Percentiles rank a stretch among this genome's conserved stretches.
Evolutionary conservation across 2,888 invertebrate species (phyloP).

Genomic region (Cartodere bifasciata): DNA sequence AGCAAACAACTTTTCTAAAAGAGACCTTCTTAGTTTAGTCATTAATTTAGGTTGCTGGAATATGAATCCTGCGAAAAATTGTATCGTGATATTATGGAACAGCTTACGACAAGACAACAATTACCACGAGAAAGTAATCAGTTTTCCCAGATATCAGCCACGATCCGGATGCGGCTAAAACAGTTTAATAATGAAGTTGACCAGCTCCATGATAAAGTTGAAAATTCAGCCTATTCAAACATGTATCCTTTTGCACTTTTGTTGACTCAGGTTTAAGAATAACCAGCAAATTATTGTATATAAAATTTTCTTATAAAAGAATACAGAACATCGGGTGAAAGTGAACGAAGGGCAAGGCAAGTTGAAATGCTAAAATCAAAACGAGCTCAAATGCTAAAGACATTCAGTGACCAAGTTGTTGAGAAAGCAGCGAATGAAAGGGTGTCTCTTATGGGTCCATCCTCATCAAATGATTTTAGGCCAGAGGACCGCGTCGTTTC

Average conservation of each 20-base stretch:
- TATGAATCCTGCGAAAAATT: constrained; percentile 53
- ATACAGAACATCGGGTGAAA: constrained; percentile 46
- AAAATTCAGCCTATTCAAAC: constrained; percentile 34
- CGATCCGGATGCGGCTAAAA: constrained; percentile 45
- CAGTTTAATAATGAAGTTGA: constrained; percentile 47
- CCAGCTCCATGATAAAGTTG: constrained; percentile 44
- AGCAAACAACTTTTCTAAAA: constrained; percentile 10
- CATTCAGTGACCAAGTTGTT: constrained; percentile 35
- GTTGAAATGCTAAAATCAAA: constrained; percentile 48
- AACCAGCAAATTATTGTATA: neutral
- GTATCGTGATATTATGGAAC: constrained; percentile 48
- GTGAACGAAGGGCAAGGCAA: constrained; percentile 46
- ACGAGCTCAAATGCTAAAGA: constrained; percentile 41
- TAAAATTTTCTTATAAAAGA: constrained; percentile 4
- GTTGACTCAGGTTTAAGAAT: neutral
- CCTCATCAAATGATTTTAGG: too few species aligned
- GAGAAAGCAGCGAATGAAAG: constrained; percentile 26
- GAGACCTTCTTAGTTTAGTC: neutral
- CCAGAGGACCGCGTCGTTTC: too few species aligned
- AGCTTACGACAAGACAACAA: constrained; percentile 42
- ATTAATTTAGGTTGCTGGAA: constrained; percentile 44
- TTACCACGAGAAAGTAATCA: constrained; percentile 40
- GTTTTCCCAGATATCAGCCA: constrained; percentile 45
- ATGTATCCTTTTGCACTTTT: constrained; percentile 29
- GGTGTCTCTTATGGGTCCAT: constrained; percentile 28